Base-by-base conservation (phyloP, 2,113 vertebrate genomes). In the Willisornis vidua region DNA sequence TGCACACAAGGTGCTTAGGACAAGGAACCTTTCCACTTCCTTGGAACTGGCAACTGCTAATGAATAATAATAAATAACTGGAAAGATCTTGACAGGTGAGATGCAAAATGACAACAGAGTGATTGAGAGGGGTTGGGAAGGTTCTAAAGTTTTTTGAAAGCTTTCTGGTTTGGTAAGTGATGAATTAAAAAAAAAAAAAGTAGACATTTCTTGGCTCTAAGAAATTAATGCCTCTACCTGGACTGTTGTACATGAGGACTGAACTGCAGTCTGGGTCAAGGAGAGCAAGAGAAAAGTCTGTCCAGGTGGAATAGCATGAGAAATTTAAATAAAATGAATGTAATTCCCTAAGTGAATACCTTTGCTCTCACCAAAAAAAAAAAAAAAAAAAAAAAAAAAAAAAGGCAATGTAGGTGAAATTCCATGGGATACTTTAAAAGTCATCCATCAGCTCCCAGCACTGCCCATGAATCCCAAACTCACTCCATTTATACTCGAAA, bases 21-120 rank as follows among this genome's bases (percentile, higher is more conserved):
- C 66, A 66, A 79, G 62, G 81, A 93, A 51, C 48, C 37, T 78
- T 87, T 94, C 41, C 3, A 72, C 84, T 93, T 95, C 91, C 74
- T 37, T 90, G 93, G 90, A 96, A 91, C 82, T 87, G 85, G 78
- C 63, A 83, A 55, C 23, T 14, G 59, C 90, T 77, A 45, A 63
- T 29, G 71, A 22, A 52, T 15, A 70, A 59, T 55, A 76, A 94
- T 77, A 91, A 94, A 87, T 76, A 89, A 66, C 7, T 48, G 75
- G 39, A 45, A 55, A 58, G 65, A 18, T 52, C 63, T 88, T 18
- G 33, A 88, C 77, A 85, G 52, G 65, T 3, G 26, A 90, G 57
- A 35, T 41, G 72, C 28, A 45, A 67, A 67, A 52, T 45, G 48
- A 43, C 67, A 90, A 4, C 63, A n/a, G 49, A 7, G 10, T 49